Base-by-base conservation (phyloP, 2,888 invertebrate species). In the Dryococelus australis region DNA sequence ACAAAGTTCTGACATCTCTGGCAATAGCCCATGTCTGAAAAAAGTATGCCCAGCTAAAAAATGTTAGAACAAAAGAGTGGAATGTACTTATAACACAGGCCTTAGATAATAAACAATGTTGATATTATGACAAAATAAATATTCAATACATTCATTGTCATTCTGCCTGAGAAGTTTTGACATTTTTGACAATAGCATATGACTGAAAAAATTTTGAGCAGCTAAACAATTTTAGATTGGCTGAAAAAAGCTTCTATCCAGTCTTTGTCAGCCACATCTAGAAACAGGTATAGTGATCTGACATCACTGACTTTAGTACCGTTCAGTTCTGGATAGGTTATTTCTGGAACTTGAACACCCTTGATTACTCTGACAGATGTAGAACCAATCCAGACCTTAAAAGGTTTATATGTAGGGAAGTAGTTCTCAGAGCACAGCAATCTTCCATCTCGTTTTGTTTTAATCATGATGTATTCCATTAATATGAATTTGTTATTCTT, bases 401-500 rank as follows among this genome's bases (percentile, higher is more conserved):
- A 83, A 12, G 27, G 83, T 83, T 10, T n/a, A n/a, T n/a, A n/a
- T n/a, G n/a, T n/a, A n/a, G n/a, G n/a, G n/a, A n/a, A n/a, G n/a
- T n/a, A n/a, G 83, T 83, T 83, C 24, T 83, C 9, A 83, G 83
- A 83, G 26, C 83, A 83, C 83, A 27, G 83, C 12, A 83, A 28
- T 35, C 27, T 12, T 83, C 83, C 83, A 83, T 83, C 83, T 27
- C 12, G 83, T 27, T 83, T 83, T 83, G 43, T 28, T 27, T 83
- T 83, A 20, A 83, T 83, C 83, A 83, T 83, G 27, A 83, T 28
- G 24, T 83, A 83, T 43, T 35, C 26, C 83, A 83, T 83, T 12
- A 27, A 35, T 83, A 27, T 83, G 43, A 83, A 27, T 35, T 83
- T 83, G 83, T 83, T 28, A 28, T 20, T 35, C 16, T 27, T 83